Conservation (phyloP, 2,797 vertebrate genomes). For the Chelon labrosus region DNA sequence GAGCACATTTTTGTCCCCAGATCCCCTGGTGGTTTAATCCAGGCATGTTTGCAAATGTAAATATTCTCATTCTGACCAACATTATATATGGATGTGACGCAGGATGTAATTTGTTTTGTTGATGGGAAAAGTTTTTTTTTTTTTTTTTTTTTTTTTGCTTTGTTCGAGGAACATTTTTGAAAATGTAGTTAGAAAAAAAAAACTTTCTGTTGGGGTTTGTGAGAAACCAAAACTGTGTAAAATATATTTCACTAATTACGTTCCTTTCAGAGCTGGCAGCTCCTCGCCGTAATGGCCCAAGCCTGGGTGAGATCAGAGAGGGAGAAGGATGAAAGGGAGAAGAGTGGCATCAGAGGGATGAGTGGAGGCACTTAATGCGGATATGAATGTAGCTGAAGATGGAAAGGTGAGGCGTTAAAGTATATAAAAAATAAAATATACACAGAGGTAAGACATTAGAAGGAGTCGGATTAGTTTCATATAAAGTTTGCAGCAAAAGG, state of each 20-base stretch:
- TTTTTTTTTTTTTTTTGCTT: not conserved
- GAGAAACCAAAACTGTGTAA: constrained; percentile 44
- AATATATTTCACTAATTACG: constrained; percentile 56
- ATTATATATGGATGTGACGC: not conserved
- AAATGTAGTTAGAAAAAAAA: constrained; percentile 46
- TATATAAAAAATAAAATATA: not conserved
- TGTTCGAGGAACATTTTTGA: constrained; percentile 48
- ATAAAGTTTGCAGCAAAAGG: not conserved
- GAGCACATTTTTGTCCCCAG: not conserved
- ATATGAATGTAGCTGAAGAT: constrained; percentile 27
- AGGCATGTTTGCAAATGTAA: constrained; percentile 20
- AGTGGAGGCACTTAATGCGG: constrained; percentile 36
- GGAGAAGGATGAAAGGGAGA: constrained; percentile 56
- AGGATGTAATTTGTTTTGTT: not conserved
- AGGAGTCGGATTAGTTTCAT: not conserved
- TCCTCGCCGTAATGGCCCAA: constrained; percentile 32
- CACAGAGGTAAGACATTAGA: not conserved
- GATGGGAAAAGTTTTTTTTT: constrained; percentile 7
- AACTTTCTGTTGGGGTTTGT: constrained; percentile 31
- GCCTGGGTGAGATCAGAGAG: constrained; percentile 56
- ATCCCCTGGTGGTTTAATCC: constrained; percentile 19
- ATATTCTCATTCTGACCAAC: constrained; percentile 12
- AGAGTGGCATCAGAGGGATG: constrained; percentile 39
- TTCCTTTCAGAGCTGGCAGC: constrained; percentile 44
- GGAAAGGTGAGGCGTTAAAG: constrained; percentile 6